Conservation (phyloP, 2,888 invertebrate genomes). For the Cephus nigrinus region DNA sequence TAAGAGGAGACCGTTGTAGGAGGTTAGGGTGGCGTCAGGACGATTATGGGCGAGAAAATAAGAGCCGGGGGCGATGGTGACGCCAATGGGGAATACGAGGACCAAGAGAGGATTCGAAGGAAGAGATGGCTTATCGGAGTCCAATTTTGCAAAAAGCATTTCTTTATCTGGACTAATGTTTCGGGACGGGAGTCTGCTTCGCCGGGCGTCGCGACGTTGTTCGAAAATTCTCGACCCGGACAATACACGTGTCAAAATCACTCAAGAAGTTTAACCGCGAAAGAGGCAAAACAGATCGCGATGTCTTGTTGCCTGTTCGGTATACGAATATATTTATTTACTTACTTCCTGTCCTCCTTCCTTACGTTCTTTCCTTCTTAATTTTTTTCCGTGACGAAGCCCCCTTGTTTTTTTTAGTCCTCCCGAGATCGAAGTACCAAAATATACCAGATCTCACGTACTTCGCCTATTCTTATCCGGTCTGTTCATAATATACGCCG, state of each 20-base stretch:
- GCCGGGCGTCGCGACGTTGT: neutral
- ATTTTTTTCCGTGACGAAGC: neutral
- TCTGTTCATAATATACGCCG: neutral
- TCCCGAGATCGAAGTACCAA: neutral
- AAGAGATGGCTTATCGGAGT: conserved; percentile 19
- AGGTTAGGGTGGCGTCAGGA: neutral
- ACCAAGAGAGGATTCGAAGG: neutral
- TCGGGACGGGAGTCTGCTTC: conserved; percentile 1
- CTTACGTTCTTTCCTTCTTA: neutral
- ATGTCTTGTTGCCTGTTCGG: no score
- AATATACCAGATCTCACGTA: neutral
- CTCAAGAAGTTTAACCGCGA: conserved; percentile 4
- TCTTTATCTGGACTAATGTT: conserved; percentile 24
- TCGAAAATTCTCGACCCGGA: neutral
- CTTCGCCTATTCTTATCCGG: neutral
- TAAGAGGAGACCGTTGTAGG: neutral
- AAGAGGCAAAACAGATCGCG: neutral
- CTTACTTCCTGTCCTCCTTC: neutral
- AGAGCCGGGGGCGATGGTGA: neutral
- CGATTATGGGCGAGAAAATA: neutral
- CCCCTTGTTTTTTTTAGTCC: neutral
- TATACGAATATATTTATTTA: neutral
- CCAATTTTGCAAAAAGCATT: conserved; percentile 24
- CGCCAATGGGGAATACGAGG: neutral
- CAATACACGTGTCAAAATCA: conserved; percentile 12